Conservation (phyloP, 2,888 invertebrate species). For the Nesidiocoris tenuis region DNA sequence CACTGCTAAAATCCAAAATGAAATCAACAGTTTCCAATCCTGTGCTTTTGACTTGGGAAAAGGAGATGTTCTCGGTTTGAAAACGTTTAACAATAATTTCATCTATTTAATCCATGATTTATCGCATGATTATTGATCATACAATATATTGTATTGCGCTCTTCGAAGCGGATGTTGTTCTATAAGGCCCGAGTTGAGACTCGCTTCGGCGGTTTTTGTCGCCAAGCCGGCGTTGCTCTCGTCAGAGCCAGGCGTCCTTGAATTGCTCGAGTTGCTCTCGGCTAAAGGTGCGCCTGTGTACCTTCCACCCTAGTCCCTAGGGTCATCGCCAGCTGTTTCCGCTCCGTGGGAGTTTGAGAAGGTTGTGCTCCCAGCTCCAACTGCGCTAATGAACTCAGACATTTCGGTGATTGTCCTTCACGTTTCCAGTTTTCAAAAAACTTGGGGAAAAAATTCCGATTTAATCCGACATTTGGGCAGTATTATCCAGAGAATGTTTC, state of each 20-base stretch:
- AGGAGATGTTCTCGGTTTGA: too few relatives aligned
- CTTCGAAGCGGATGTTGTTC: background rate
- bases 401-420: background rate
- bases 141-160: too few relatives aligned
- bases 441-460: too few relatives aligned
- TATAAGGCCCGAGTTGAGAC: background rate
- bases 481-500: too few relatives aligned
- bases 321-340: constrained; percentile 40
- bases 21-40: too few relatives aligned
- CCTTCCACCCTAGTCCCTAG: background rate
- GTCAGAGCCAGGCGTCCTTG: background rate
- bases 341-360: constrained; percentile 23
- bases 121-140: too few relatives aligned
- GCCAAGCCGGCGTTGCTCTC: background rate
- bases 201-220: background rate
- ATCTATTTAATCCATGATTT: too few relatives aligned
- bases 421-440: background rate
- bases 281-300: background rate
- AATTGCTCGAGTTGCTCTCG: background rate
- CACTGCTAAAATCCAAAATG: too few relatives aligned
- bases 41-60: too few relatives aligned
- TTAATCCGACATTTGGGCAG: too few relatives aligned
- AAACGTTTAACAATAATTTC: too few relatives aligned
- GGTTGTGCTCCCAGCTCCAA: constrained; percentile 7
- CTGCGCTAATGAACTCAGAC: background rate